Conservation (phyloP, 1,140 invertebrate genomes). For the Nasonia longicornis region DNA sequence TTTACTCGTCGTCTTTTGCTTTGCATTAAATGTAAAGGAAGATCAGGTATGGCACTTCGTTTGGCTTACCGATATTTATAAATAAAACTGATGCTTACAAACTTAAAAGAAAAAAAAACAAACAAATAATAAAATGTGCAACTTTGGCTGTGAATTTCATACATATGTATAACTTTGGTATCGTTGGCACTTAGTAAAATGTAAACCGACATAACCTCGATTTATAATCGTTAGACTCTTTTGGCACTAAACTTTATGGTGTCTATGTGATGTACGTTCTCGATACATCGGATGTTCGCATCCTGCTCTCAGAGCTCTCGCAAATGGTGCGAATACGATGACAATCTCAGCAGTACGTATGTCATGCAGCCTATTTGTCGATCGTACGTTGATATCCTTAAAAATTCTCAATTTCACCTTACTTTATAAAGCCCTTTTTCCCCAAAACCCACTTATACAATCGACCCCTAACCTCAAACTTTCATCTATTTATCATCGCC, state of each 20-base stretch:
- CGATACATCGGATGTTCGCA: not conserved
- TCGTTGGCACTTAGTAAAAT: constrained; percentile 37
- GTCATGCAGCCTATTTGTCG: too few relatives aligned
- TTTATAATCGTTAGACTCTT: constrained; percentile 16
- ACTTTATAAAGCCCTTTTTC: too few relatives aligned
- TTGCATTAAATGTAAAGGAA: not conserved
- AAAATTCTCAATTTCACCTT: too few relatives aligned
- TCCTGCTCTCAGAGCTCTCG: not conserved
- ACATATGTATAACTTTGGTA: constrained; percentile 34
- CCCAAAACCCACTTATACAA: not conserved
- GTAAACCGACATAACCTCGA: constrained; percentile 20
- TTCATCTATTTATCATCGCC: not conserved
- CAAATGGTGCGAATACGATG: not conserved
- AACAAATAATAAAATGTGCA: constrained; percentile 25
- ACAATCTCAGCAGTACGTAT: not conserved
- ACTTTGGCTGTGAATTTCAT: constrained; percentile 33
- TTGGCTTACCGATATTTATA: not conserved
- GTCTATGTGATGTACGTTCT: not conserved
- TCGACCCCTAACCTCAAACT: not conserved
- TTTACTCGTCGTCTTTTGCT: not conserved
- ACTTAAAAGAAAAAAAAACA: constrained; percentile 28
- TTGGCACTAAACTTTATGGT: constrained; percentile 40
- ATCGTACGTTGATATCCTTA: too few relatives aligned
- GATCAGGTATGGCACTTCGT: constrained; percentile 26
- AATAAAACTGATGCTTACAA: constrained; percentile 15